Evolutionary conservation across 1,140 invertebrate genomes (phyloP), one percentile per base, ranked within the genome.

Genomic region (Cydia fagiglandana): DNA sequence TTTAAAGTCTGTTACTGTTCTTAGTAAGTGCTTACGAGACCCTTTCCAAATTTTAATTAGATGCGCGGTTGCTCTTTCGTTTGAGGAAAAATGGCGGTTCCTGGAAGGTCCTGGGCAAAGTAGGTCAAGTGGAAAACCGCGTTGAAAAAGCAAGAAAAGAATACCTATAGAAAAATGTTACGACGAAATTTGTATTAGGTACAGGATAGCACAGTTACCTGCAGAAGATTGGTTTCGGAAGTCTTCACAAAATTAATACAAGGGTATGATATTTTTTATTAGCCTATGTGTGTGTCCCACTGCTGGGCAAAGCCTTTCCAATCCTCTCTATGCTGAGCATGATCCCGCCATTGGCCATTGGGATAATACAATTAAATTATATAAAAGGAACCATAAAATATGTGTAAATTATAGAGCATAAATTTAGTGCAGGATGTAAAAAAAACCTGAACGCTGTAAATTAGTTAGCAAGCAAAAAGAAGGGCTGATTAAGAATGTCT

Each of bases 401-500:
- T 24, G 56, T 61, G 20, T 24, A 61, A 20, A 61, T 61, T 61
- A 24, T 61, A 24, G n/a, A 61, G 9, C 20, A 61, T 61, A 61
- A 61, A 53, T 61, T 61, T 24, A 24, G 20, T 9, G 20, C 56
- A 61, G 56, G 20, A 24, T 24, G 17, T 24, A 61, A 61, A 61
- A 61, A 20, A 20, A 24, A n/a, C 0, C 6, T 61, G 5, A 20
- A 61, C 56, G 56, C 66, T 38, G 30, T 70, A 70, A 70, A 70
- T 70, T 70, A 38, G 66, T 70, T 41, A 70, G 66, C 66, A 10
- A 70, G 30, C 30, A 70, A 70, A 70, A 34, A 70, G 15, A 70
- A 68, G 28, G 10, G 50, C 66, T 70, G 30, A 70, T 70, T 70
- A 70, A 70, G 34, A 70, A 38, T 70, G 66, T 70, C 66, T 70